These are phyloP conservation scores for Meta bourneti DNA, from an alignment of 2,888 invertebrate species.

Conservation along the genomic window DNA sequence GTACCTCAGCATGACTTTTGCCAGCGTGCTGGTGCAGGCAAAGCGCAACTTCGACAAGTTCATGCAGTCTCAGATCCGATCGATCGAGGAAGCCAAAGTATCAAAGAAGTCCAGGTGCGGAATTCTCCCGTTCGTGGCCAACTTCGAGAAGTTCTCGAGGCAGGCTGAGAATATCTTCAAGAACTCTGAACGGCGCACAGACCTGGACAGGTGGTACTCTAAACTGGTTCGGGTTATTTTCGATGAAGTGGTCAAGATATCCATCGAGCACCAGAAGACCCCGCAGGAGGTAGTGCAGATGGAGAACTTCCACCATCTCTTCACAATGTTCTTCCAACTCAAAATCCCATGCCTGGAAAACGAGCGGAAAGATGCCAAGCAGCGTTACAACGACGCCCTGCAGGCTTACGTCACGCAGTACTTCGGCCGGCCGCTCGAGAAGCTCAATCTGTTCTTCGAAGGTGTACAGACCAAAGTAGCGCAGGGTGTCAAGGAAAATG, in stretches of 20 bases:
- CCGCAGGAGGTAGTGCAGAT: constrained; percentile 95
- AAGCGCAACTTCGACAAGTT: constrained; percentile 95
- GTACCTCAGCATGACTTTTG: constrained; percentile 92
- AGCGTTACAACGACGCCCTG: constrained; percentile 93
- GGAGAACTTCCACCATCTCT: constrained; percentile 97
- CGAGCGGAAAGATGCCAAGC: constrained; percentile 93
- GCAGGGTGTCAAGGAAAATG: constrained; percentile 96
- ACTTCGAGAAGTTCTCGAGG: constrained; percentile 93
- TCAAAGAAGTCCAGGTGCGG: constrained; percentile 91
- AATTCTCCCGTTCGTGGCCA: constrained; percentile 92
- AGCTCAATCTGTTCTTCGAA: constrained; percentile 96
- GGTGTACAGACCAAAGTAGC: constrained; percentile 96
- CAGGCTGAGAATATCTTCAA: constrained; percentile 93
- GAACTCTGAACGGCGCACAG: constrained; percentile 91
- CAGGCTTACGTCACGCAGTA: constrained; percentile 95
- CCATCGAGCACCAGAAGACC: constrained; percentile 92
- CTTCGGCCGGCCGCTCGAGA: constrained; percentile 95
- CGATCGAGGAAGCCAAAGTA: constrained; percentile 88
- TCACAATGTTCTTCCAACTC: constrained; percentile 90
- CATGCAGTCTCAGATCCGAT: constrained; percentile 83
- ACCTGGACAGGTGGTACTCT: constrained; percentile 94
- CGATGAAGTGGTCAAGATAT: constrained; percentile 89
- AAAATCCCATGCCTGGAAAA: constrained; percentile 94
- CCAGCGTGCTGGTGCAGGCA: constrained; percentile 91
- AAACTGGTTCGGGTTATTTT: constrained; percentile 91